Percentiles rank a stretch among this genome's conserved stretches.
Conservation (phyloP, 2,797 vertebrate species). For the Gorsachius magnificus region DNA sequence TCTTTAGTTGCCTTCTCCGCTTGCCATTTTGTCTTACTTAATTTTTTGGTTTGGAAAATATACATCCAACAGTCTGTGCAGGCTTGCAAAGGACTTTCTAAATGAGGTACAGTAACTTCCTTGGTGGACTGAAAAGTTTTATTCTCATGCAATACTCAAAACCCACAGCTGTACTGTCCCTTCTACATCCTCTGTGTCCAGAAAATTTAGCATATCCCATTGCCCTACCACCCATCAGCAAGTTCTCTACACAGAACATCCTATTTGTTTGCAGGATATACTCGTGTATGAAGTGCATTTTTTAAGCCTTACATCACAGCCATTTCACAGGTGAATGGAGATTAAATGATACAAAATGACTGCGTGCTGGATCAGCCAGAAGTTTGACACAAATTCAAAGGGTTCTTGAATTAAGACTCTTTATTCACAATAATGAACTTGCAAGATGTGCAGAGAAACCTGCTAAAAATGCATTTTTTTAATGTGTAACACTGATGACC, state of each 20-base stretch:
- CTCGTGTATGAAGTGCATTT: background rate
- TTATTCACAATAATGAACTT: background rate
- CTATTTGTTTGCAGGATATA: background rate
- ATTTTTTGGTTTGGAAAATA: background rate
- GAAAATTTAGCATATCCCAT: background rate
- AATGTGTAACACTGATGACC: background rate
- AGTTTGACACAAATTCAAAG: background rate
- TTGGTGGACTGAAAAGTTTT: background rate
- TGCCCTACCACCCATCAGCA: background rate
- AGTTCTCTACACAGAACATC: background rate
- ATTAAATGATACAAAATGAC: background rate
- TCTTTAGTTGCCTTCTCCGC: background rate
- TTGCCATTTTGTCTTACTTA: background rate
- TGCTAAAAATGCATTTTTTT: background rate
- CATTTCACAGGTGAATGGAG: constrained; percentile 8
- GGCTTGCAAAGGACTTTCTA: background rate
- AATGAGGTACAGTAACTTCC: background rate
- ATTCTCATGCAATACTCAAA: background rate
- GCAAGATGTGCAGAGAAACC: background rate
- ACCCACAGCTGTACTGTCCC: background rate
- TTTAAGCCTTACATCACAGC: background rate
- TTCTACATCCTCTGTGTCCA: background rate
- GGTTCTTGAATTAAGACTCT: background rate
- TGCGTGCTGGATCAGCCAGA: background rate
- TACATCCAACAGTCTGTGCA: background rate